phyloP scores from a whole-genome alignment of 2,797 vertebrate species.

The Coregonus ussuriensis region DNA sequence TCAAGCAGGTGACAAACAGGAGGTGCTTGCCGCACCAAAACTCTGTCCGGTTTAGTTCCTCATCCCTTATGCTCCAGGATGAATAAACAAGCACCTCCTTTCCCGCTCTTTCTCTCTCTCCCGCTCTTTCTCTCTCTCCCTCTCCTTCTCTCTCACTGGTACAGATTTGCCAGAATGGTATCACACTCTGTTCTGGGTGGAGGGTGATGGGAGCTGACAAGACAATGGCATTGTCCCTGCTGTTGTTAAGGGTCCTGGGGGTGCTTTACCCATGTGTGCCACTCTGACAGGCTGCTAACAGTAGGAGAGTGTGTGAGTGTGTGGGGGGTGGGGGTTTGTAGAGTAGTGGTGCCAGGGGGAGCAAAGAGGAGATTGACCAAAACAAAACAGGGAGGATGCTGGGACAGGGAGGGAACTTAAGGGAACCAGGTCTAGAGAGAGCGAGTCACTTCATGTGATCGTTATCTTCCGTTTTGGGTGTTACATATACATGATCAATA shows the following conservation, averaged over 20 bases:
- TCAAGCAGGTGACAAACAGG: slow-evolving; percentile 50
- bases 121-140: slow-evolving; percentile 11
- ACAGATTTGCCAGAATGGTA: slow-evolving; percentile 60
- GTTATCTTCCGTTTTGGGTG: slow-evolving; percentile 39
- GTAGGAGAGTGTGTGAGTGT: slow-evolving; percentile 15
- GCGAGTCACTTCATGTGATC: slow-evolving; percentile 43
- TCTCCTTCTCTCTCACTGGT: slow-evolving; percentile 34
- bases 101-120: slow-evolving; percentile 14
- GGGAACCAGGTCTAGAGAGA: slow-evolving; percentile 26
- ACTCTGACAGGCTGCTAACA: slow-evolving; percentile 30
- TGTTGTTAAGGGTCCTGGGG: slow-evolving; percentile 56
- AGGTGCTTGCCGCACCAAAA: slow-evolving; percentile 12
- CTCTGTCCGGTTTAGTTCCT: slow-evolving; percentile 34
- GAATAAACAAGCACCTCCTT: slow-evolving; percentile 33
- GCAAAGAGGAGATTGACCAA: not conserved
- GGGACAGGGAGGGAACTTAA: not conserved
- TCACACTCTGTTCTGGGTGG: slow-evolving; percentile 53
- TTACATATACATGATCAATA: slow-evolving; percentile 41
- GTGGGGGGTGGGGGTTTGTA: slow-evolving; percentile 5
- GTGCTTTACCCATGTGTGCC: slow-evolving; percentile 28
- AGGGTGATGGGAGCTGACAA: slow-evolving; percentile 65
- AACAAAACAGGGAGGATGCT: slow-evolving; percentile 29
- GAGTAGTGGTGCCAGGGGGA: slow-evolving; percentile 35
- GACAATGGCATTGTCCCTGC: slow-evolving; percentile 64
- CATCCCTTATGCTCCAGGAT: slow-evolving; percentile 38